Base-by-base conservation (phyloP, 1,140 invertebrate genomes). In the Metopolophium dirhodum region DNA sequence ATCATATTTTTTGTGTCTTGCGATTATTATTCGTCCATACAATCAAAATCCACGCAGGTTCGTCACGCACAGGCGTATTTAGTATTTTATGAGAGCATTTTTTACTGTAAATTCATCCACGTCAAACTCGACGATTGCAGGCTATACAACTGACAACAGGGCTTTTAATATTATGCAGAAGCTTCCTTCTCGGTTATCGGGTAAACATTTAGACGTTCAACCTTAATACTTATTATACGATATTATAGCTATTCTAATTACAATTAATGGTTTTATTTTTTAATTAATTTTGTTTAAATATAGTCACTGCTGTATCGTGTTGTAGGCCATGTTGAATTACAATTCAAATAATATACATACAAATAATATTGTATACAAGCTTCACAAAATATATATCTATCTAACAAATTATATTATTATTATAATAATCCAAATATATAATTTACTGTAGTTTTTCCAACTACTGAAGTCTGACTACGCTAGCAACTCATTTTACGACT, bases 111-210 rank as follows among this genome's bases (percentile, higher is more conserved):
- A n/a, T 68, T 68, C 11, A 2, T 68, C n/a, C 11, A 68, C 61
- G 3, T n/a, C 30, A n/a, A 68, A 68, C 30, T n/a, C 11, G 14
- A n/a, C 30, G 61, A n/a, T n/a, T n/a, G 30, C 26, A 68, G 14
- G 3, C 14, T 3, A n/a, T 68, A 7, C 30, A 6, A 18, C 30
- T n/a, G 14, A n/a, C 30, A n/a, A n/a, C 14, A n/a, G 8, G 3
- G 22, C 0, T 18, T 68, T 68, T n/a, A 68, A n/a, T 68, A 68
- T n/a, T 68, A n/a, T n/a, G 4, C 30, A n/a, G 8, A 68, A 68
- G 30, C 3, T n/a, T 68, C 11, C 0, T n/a, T 18, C n/a, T 11
- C 30, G 30, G 0, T n/a, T 18, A 18, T 11, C 30, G 30, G 0
- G 61, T 9, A n/a, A n/a, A 68, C 61, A 68, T n/a, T n/a, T 68